Conservation (phyloP, 1,140 invertebrate genomes). For the Papilio helenus region DNA sequence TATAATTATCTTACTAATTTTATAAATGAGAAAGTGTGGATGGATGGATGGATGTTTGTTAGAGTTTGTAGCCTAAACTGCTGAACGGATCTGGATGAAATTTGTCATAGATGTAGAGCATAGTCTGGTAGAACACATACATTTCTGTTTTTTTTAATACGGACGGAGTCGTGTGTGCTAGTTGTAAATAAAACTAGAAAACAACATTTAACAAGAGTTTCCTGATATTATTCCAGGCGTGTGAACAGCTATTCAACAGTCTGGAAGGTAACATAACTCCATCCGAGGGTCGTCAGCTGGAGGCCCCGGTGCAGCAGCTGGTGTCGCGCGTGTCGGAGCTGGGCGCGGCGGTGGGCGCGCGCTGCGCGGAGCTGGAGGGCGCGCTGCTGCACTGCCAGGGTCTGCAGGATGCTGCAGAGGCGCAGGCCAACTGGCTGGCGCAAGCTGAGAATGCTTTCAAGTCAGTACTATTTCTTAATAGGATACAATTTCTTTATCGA, state of each 20-base stretch:
- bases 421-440: conserved; percentile 92
- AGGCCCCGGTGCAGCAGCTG: conserved; percentile 90
- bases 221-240: conserved; percentile 78
- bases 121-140: no score
- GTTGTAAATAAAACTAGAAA: no score
- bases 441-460: conserved; percentile 93
- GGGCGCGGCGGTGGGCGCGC: conserved; percentile 87
- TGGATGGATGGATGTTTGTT: no score
- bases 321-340: conserved; percentile 91
- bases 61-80: no score
- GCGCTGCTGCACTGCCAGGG: conserved; percentile 96
- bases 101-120: no score
- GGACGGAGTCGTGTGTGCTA: no score
- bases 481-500: no score
- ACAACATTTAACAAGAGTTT: neutral
- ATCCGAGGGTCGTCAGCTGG: conserved; percentile 89
- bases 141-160: no score
- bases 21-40: no score
- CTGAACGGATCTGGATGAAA: no score
- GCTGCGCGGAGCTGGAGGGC: conserved; percentile 93
- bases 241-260: conserved; percentile 88
- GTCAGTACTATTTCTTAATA: conserved; percentile 74
- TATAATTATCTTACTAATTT: no score
- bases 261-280: conserved; percentile 92
- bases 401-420: conserved; percentile 95